Conservation (phyloP, 2,113 vertebrate species). For the Peromyscus polionotus region DNA sequence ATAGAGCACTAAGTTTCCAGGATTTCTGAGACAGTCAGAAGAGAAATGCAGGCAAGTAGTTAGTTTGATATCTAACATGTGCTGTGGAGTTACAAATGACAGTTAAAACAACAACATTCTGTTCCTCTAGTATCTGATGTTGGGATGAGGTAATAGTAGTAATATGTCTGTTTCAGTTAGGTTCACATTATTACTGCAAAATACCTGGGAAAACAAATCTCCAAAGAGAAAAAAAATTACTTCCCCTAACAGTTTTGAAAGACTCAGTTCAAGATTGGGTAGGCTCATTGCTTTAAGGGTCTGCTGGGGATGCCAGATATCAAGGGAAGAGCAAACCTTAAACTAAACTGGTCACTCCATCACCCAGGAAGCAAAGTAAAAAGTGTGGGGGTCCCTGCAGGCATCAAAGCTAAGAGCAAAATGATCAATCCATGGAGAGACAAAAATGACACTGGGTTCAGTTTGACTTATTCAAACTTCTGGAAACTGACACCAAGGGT, state of each 20-base stretch:
- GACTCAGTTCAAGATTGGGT: background rate
- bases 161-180: background rate
- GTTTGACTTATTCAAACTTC: background rate
- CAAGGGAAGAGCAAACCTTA: too few species aligned
- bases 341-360: background rate
- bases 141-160: conserved; percentile 25
- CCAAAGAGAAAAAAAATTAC: too few species aligned
- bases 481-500: background rate
- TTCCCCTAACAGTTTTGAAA: background rate
- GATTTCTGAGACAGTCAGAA: conserved; percentile 18
- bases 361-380: background rate
- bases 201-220: background rate
- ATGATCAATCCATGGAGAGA: background rate
- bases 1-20: background rate
- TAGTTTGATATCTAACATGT: background rate
- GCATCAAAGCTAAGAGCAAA: background rate
- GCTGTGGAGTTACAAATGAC: background rate
- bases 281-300: background rate
- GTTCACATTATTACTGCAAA: background rate
- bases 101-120: background rate
- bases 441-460: background rate
- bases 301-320: background rate
- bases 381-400: background rate
- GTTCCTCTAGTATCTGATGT: background rate
- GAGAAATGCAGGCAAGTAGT: background rate